phyloP scores from a whole-genome alignment of 1,140 invertebrate species.

The Trypoxylus dichotomus region DNA sequence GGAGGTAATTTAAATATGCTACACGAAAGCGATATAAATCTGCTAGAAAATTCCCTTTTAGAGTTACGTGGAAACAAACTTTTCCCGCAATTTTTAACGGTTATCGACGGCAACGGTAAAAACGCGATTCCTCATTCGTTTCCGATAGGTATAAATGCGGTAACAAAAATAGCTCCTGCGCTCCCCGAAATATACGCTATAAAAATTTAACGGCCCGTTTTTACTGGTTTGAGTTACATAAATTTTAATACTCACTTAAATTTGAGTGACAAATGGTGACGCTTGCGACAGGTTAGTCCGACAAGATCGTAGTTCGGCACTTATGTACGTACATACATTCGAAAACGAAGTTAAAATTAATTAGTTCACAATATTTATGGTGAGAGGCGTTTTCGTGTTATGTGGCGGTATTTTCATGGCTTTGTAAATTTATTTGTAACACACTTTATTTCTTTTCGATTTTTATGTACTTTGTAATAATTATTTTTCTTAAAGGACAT shows the following conservation, averaged over 20 bases:
- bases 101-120: not conserved
- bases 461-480: too few relatives aligned
- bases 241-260: slow-evolving; percentile 21
- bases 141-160: not conserved
- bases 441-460: too few relatives aligned
- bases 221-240: not conserved
- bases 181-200: not conserved
- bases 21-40: too few relatives aligned
- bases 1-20: too few relatives aligned
- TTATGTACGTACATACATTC: not conserved
- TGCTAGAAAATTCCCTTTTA: too few relatives aligned
- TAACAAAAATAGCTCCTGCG: not conserved
- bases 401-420: not conserved
- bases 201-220: slow-evolving; percentile 13
- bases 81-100: too few relatives aligned
- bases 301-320: not conserved
- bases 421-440: not conserved
- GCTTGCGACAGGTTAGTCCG: not conserved
- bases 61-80: too few relatives aligned
- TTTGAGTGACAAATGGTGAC: slow-evolving; percentile 10
- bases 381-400: not conserved
- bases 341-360: not conserved
- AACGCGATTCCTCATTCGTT: not conserved
- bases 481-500: too few relatives aligned
- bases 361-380: not conserved